phyloP scores from a whole-genome alignment of 1,140 invertebrate genomes.

The Nephila pilipes region DNA sequence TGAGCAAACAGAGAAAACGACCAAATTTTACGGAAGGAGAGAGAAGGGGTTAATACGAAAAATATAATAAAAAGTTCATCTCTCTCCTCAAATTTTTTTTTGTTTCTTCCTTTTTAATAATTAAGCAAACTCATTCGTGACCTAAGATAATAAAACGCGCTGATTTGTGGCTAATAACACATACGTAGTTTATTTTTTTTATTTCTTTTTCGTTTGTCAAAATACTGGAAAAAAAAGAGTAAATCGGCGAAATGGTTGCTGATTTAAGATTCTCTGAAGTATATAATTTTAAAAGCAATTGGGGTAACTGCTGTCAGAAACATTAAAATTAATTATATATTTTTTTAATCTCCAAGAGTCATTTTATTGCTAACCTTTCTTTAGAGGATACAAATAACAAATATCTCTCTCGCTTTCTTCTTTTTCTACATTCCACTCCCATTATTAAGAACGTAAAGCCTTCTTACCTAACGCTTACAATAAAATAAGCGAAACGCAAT shows the following conservation, averaged over 20 bases:
- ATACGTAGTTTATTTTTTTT: not conserved
- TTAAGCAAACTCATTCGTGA: slow-evolving; percentile 16
- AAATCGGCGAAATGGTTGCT: not conserved
- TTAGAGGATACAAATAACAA: not conserved
- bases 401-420: not conserved
- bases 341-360: not conserved
- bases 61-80: slow-evolving; percentile 10
- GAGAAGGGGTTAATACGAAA: not conserved
- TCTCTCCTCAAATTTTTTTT: slow-evolving; percentile 9
- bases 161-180: slow-evolving; percentile 31
- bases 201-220: slow-evolving; percentile 11
- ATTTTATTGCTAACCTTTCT: not conserved
- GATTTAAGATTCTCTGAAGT: not conserved
- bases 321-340: not conserved
- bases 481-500: too few species aligned
- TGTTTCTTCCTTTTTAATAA: not conserved
- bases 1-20: not conserved
- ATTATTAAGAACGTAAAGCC: too few species aligned
- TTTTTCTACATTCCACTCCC: not conserved
- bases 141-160: slow-evolving; percentile 13
- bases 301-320: not conserved
- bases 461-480: too few species aligned
- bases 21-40: slow-evolving; percentile 1
- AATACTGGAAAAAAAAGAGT: not conserved
- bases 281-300: not conserved